These are phyloP conservation scores for Octomys mimax DNA, from an alignment of 2,797 vertebrate genomes.

Conservation along the genomic window DNA sequence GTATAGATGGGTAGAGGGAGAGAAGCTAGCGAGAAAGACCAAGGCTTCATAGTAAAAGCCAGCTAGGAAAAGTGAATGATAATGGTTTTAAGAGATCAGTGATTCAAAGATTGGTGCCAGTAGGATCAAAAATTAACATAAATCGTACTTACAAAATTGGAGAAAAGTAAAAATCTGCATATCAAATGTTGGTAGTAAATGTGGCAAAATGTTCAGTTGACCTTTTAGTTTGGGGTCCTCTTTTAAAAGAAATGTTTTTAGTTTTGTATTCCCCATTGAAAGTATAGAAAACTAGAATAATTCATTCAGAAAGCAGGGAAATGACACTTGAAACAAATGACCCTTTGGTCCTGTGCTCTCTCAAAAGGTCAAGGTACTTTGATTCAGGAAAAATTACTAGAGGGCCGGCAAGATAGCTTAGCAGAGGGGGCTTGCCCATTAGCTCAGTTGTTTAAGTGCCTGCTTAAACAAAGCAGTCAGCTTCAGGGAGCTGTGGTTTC, in stretches of 20 bases:
- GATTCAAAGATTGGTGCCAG: background rate
- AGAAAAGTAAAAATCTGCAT: background rate
- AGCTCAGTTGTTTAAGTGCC: too few species aligned
- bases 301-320: background rate
- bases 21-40: background rate
- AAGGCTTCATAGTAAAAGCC: background rate
- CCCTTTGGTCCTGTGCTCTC: background rate
- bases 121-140: background rate
- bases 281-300: background rate
- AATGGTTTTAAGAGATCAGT: background rate
- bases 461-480: too few species aligned
- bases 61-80: background rate
- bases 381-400: background rate
- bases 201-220: background rate
- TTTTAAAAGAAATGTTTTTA: background rate
- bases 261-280: background rate
- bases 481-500: too few species aligned
- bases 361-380: slow-evolving; percentile 8
- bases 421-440: too few species aligned
- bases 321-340: slow-evolving; percentile 8
- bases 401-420: background rate
- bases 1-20: background rate
- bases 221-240: background rate
- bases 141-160: background rate
- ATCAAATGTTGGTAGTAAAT: background rate